Conservation (phyloP, 2,888 invertebrate species). For the Selenia dentaria region DNA sequence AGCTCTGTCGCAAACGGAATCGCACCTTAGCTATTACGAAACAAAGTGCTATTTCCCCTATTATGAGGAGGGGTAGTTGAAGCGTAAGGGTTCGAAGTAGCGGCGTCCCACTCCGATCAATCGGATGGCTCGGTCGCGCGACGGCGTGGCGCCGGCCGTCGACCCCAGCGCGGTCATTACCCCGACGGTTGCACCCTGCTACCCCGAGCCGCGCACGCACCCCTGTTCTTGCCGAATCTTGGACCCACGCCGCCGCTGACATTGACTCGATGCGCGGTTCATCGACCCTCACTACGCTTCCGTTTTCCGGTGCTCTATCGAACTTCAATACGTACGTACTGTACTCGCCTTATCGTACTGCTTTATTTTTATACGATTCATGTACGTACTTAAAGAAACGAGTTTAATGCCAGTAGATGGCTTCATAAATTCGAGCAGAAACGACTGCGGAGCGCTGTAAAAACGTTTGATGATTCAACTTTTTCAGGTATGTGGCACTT, state of each 20-base stretch:
- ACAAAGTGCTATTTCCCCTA: constrained; percentile 67
- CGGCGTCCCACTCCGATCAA: constrained; percentile 78
- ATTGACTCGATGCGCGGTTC: constrained; percentile 76
- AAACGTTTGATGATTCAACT: constrained; percentile 20
- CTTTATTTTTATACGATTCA: constrained; percentile 40
- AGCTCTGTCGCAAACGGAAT: constrained; percentile 49
- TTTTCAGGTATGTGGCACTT: constrained; percentile 15
- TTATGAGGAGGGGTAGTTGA: constrained; percentile 66
- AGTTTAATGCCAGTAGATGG: constrained; percentile 29
- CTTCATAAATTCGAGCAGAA: constrained; percentile 18
- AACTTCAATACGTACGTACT: constrained; percentile 40
- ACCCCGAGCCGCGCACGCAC: constrained; percentile 72
- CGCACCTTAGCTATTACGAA: constrained; percentile 60
- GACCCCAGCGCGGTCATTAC: constrained; percentile 80
- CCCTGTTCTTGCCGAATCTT: constrained; percentile 78
- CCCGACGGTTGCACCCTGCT: constrained; percentile 80
- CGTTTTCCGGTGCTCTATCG: constrained; percentile 67
- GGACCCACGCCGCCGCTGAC: constrained; percentile 71
- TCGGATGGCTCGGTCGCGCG: constrained; percentile 72
- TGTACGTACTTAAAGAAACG: constrained; percentile 35
- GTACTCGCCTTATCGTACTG: constrained; percentile 32
- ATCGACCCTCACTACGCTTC: constrained; percentile 66
- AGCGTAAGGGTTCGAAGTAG: constrained; percentile 68
- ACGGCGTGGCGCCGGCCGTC: constrained; percentile 80
- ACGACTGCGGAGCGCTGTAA: constrained; percentile 14